Base-by-base conservation (phyloP, 2,113 vertebrate genomes). In the Morone saxatilis region DNA sequence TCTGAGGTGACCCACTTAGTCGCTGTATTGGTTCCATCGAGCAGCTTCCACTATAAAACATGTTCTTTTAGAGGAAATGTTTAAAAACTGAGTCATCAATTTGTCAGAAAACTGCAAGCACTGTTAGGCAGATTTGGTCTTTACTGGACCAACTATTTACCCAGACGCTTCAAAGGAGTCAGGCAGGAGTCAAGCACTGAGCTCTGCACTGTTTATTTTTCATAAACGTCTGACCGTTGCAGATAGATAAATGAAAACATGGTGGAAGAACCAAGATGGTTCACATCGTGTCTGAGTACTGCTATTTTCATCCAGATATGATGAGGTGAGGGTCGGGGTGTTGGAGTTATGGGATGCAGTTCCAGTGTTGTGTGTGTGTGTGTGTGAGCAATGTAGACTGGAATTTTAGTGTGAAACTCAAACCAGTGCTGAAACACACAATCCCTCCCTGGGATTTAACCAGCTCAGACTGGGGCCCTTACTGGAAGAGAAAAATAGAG, bases 201-300 rank as follows among this genome's bases (percentile, higher is more conserved):
- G 70, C 70, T 69, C 63, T 12, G 61, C 11, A 1, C 63, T 85
- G 77, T 89, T 92, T 88, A 78, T 92, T 82, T 89, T 84, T 87
- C 56, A 78, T 84, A 85, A 85, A 82, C 7, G 57, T 76, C 75
- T 8, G 14, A 80, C 76, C 69, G 8, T 31, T 4, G 48, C 36
- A 45, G 57, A 67, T 36, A 11, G 41, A 73, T 47, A 20, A 19
- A 56, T 4, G 7, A 41, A 74, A 47, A n/a, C 19, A 56, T 2
- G 7, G 59, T n/a, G 41, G 19, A 40, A n/a, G 54, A 53, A 41
- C 31, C 12, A 62, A 20, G 6, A 7, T 17, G 60, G 41, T 63
- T 53, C 5, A 20, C 22, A 7, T 22, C 22, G 20, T 41, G 61
- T 76, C 12, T 40, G n/a, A 20, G 40, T 54, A 9, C 25, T 57